Base-by-base conservation (phyloP, 2,888 invertebrate genomes). In the Eristalis pertinax region DNA sequence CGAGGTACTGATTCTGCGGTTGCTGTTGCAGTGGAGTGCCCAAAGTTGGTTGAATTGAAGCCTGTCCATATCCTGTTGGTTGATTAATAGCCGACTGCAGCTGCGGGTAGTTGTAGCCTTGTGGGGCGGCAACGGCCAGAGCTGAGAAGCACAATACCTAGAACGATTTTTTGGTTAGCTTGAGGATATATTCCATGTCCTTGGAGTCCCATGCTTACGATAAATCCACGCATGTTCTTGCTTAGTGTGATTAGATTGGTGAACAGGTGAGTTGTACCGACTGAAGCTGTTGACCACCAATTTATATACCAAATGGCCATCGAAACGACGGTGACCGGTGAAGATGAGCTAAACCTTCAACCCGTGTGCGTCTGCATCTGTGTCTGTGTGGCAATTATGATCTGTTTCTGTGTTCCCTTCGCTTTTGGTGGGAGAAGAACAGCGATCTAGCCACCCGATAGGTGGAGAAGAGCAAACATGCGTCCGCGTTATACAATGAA, bases 101-200 rank as follows among this genome's bases (percentile, higher is more conserved):
- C 58, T 74, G 90, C 69, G 90, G 91, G 75, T 92, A 92, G 85
- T 91, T 92, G 86, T 92, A 92, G 75, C 92, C 92, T 89, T 92
- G 92, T n/a, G 92, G 93, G 7, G 91, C 91, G 26, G 92, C 92
- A 43, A 91, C 69, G 10, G 91, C 90, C 63, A 91, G 90, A 82
- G 92, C 91, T 77, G 90, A 89, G 74, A 92, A 90, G 89, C 92
- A 92, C 89, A 92, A 88, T 76, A 92, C 90, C 92, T 92, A 64
- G 15, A 63, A 84, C 77, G 50, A 58, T 4, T 58, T 41, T 38
- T 3, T 29, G 50, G 15, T 64, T 38, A 24, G 13, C 65, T 35
- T 56, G 22, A 63, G 24, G 29, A 15, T 38, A 15, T 65, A 43
- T 79, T 65, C 64, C 29, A 15, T 19, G 68, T 43, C 41, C 65